Conservation (phyloP, 2,797 vertebrate species). For the Gouania willdenowi region DNA sequence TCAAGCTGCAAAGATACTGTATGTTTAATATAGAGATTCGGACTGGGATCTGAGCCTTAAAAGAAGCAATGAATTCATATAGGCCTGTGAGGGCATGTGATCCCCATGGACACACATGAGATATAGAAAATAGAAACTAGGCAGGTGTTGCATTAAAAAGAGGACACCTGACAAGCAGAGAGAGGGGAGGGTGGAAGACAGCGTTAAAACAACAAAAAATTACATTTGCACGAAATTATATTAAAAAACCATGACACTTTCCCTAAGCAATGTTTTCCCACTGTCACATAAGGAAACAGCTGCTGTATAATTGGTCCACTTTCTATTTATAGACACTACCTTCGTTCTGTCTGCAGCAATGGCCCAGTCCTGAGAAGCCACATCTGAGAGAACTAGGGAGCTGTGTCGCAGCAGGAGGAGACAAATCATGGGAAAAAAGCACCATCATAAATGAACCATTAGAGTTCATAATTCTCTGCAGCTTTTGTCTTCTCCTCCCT, state of each 20-base stretch:
- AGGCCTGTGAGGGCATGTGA: too few relatives aligned
- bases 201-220: constrained; percentile 30
- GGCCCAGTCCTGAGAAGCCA: constrained; percentile 54
- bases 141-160: constrained; percentile 2
- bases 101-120: background rate
- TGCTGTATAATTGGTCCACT: constrained; percentile 74
- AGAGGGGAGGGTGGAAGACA: constrained; percentile 6
- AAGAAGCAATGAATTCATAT: too few relatives aligned
- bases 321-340: constrained; percentile 73
- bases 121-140: background rate
- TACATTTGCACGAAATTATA: too few relatives aligned
- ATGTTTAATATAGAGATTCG: constrained; percentile 20
- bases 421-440: constrained; percentile 25
- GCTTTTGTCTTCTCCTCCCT: constrained; percentile 17
- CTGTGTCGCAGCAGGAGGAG: constrained; percentile 16
- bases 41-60: constrained; percentile 6
- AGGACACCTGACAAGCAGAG: constrained; percentile 7
- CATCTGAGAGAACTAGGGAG: constrained; percentile 36
- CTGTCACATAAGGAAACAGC: constrained; percentile 61
- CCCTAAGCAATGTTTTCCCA: constrained; percentile 36
- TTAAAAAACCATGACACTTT: constrained; percentile 41
- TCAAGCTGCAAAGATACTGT: constrained; percentile 19
- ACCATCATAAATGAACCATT: constrained; percentile 49
- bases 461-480: constrained; percentile 21
- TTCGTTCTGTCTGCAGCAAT: constrained; percentile 62